These are phyloP conservation scores for Amphipoea lucens DNA, from an alignment of 2,888 invertebrate species.

Conservation along the genomic window DNA sequence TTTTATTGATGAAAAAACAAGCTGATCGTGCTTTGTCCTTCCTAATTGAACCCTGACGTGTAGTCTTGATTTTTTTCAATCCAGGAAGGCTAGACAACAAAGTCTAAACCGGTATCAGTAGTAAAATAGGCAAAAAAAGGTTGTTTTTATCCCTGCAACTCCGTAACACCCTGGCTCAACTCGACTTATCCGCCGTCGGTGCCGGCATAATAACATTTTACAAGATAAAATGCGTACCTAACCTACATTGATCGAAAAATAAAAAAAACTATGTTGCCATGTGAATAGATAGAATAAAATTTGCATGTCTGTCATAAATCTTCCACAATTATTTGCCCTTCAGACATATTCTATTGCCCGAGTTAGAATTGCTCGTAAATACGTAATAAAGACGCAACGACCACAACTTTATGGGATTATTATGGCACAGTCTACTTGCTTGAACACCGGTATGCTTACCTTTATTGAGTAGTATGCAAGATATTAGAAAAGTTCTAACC, in stretches of 20 bases:
- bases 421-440: constrained; percentile 38
- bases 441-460: constrained; percentile 1
- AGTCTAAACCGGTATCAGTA: constrained; percentile 37
- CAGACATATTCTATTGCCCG: constrained; percentile 18
- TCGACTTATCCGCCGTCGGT: constrained; percentile 29
- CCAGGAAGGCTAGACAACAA: constrained; percentile 30
- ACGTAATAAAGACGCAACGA: constrained; percentile 47
- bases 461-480: constrained; percentile 12
- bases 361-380: constrained; percentile 45
- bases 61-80: constrained; percentile 26
- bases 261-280: constrained; percentile 1
- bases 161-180: constrained; percentile 32
- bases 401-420: constrained; percentile 37
- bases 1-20: constrained; percentile 30
- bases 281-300: constrained; percentile 30
- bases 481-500: constrained; percentile 23
- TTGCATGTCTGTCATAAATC: constrained; percentile 44
- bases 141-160: constrained; percentile 8
- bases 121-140: constrained; percentile 28
- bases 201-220: constrained; percentile 14
- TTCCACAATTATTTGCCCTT: constrained; percentile 29
- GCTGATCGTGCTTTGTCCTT: constrained; percentile 25
- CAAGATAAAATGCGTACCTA: constrained; percentile 20
- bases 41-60: constrained; percentile 27
- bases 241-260: constrained; percentile 23